Base-by-base conservation (phyloP, 2,113 vertebrate genomes). In the Octodon degus region DNA sequence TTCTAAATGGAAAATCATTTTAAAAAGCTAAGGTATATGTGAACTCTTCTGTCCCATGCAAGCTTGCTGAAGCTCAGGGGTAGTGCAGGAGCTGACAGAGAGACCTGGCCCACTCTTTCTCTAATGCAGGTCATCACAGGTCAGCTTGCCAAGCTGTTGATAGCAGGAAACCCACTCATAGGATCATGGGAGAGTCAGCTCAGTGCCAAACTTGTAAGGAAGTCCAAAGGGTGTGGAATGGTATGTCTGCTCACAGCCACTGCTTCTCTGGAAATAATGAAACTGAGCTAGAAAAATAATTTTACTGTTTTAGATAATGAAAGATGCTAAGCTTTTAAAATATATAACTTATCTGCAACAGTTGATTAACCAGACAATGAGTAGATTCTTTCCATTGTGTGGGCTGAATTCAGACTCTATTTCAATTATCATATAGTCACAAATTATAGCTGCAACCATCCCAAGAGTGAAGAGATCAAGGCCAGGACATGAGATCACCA, bases 231-330 rank as follows among this genome's bases (percentile, higher is more conserved):
- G 90, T 86, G 85, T 25, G 67, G 96, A 53, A 93, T 90, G 96
- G 67, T 93, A 97, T 86, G 95, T 90, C 53, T 95, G 94, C 89
- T 96, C 96, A 97, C 62, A 50, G 79, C 22, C 89, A 98, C 96
- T 97, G 68, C 86, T 86, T 95, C 95, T 92, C 96, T 84, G 97
- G 97, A 80, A 89, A 96, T 50, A 89, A 93, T 63, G 40, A 94
- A 97, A 98, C 82, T 77, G 95, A 97, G 97, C 97, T 97, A 96
- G 72, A 98, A 98, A 97, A 96, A 86, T 93, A 97, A 97, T 90
- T 88, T 93, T 93, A 77, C 95, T 87, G 83, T 97, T 90, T 97
- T 94, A 96, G 96, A 96, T 97, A 97, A 93, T 93, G 96, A 96
- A 96, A 97, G 96, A 96, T 94, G 97, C 96, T 93, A 1, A 74